Evolutionary conservation across 2,797 vertebrate species (phyloP).

Genomic region (Spea hammondii): DNA sequence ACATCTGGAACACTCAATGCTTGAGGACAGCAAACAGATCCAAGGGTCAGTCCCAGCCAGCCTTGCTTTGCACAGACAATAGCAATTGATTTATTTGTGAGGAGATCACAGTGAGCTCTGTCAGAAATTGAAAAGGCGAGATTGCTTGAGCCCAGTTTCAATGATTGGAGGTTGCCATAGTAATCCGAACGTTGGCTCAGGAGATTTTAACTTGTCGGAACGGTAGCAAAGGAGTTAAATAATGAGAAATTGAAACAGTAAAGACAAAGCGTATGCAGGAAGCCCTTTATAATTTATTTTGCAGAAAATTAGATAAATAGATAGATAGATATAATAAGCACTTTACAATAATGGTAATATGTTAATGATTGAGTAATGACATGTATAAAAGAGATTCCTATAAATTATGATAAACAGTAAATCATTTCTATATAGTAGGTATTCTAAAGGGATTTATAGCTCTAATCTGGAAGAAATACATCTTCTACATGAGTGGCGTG

Average conservation of each 20-base stretch:
- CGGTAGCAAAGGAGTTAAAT: slow-evolving; percentile 22
- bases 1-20: background rate
- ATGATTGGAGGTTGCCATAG: slow-evolving; percentile 42
- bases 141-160: slow-evolving; percentile 34
- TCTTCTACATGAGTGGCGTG: background rate
- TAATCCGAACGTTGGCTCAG: slow-evolving; percentile 13
- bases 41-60: background rate
- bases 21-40: background rate
- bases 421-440: slow-evolving; percentile 16
- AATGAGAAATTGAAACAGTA: background rate
- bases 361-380: too few species aligned
- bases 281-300: too few species aligned
- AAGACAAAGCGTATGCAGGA: too few species aligned
- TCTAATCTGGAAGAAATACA: slow-evolving; percentile 9
- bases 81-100: slow-evolving; percentile 36
- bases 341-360: too few species aligned
- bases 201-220: background rate
- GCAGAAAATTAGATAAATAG: too few species aligned
- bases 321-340: too few species aligned
- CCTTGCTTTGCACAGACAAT: slow-evolving; percentile 27
- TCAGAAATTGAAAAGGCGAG: slow-evolving; percentile 18
- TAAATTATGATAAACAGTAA: background rate
- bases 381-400: background rate
- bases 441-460: background rate
- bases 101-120: slow-evolving; percentile 16